Base-by-base conservation (phyloP, 2,797 vertebrate genomes). In the Perodicticus potto region DNA sequence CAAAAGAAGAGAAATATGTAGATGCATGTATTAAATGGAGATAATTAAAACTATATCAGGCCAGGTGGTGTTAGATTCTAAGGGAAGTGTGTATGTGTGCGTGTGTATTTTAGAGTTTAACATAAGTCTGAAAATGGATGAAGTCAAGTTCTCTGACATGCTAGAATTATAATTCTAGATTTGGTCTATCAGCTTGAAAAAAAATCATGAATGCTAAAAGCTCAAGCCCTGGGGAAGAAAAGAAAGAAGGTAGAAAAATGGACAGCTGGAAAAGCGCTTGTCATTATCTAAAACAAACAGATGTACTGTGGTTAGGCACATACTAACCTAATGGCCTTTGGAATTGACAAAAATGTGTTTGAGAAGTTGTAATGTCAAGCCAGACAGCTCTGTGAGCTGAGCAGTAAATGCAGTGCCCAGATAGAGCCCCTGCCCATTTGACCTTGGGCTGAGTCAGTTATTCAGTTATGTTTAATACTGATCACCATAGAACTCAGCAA, bases 131-230 rank as follows among this genome's bases (percentile, higher is more conserved):
- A 95, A 91, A 89, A 93, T 49, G 86, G n/a, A 93, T 69, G 86
- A 77, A 91, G 40, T 27, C 16, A 77, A 84, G 40, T 90, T 73
- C 49, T 93, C 81, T 84, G 67, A 95, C 95, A 96, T 83, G 55
- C 81, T 82, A 89, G 40, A 43, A 78, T 74, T 59, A 72, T 95
- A 90, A 95, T 96, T 95, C 84, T 95, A 83, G 61, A 89, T 96
- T 93, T 82, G 76, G 32, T 86, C 72, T 94, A 95, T 90, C 17
- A 86, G 49, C 83, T 89, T 91, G 45, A 55, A 86, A 94, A 91
- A 49, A 93, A 49, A 93, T 74, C 19, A 49, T 78, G 53, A 88
- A 93, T 95, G 87, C 45, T 95, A 49, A 95, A 91, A 86, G 84
- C 91, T 95, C 72, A 87, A 90, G 40, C 84, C 65, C 34, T 70